These are phyloP conservation scores for Ephydatia muelleri DNA, from an alignment of 37 sponge, comb jelly and placozoan species.

Conservation along the genomic window DNA sequence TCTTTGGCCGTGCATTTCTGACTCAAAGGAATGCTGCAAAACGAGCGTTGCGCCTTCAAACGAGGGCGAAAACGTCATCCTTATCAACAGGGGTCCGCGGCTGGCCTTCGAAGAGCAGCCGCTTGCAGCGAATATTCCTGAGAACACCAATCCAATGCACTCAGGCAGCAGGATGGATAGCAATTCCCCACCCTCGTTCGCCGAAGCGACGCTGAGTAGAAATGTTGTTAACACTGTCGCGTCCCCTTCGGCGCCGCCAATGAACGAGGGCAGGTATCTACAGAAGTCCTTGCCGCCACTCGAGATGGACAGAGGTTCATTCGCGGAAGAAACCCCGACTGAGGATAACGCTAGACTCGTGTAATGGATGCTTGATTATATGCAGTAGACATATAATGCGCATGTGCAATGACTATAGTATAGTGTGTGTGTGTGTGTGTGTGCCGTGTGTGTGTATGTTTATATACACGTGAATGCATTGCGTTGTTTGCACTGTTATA, in stretches of 20 bases:
- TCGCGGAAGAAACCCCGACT: background rate
- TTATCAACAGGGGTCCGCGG: background rate
- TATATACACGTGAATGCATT: too few relatives aligned
- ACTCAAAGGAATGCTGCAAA: background rate
- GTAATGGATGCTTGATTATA: too few relatives aligned
- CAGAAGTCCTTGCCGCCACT: background rate
- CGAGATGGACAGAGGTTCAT: background rate
- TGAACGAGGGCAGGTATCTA: background rate
- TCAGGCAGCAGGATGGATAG: background rate
- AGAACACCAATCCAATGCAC: background rate
- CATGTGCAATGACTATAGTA: too few relatives aligned
- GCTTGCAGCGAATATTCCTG: too few relatives aligned
- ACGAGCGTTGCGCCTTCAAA: background rate
- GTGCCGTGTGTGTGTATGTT: too few relatives aligned
- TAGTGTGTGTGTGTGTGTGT: too few relatives aligned
- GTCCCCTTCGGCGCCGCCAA: background rate
- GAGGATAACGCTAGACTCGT: background rate
- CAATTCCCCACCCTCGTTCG: background rate
- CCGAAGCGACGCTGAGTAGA: too few relatives aligned
- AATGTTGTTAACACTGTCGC: too few relatives aligned
- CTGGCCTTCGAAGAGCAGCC: background rate
- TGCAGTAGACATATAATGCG: too few relatives aligned
- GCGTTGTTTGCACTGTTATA: too few relatives aligned
- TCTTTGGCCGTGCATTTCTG: background rate
- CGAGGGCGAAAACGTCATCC: background rate